These are phyloP conservation scores for Gryon sp. DNA, from an alignment of 1,140 invertebrate species.

Conservation along the genomic window DNA sequence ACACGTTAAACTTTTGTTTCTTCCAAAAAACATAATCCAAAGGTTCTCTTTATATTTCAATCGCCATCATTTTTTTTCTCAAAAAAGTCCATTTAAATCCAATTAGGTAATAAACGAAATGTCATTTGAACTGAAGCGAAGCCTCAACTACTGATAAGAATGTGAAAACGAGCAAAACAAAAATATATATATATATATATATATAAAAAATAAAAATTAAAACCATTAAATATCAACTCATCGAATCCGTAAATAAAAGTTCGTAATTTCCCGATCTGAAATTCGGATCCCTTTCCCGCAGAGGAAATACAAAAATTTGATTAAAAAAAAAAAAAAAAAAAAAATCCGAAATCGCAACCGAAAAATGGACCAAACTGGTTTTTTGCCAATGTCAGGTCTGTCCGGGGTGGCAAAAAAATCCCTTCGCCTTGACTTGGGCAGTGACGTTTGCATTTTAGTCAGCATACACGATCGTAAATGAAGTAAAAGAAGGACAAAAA, in stretches of 20 bases:
- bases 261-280: constrained; percentile 15
- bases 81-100: no score
- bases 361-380: constrained; percentile 64
- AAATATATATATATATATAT: no score
- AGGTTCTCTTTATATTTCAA: no score
- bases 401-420: constrained; percentile 31
- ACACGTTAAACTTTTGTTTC: no score
- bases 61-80: no score
- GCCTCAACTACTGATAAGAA: no score
- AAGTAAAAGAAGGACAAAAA: no score
- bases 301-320: constrained; percentile 27
- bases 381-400: constrained; percentile 34
- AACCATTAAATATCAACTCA: background rate
- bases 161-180: no score
- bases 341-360: no score
- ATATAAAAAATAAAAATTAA: background rate
- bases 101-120: no score
- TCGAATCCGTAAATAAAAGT: background rate
- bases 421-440: constrained; percentile 41
- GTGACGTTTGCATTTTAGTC: constrained; percentile 59
- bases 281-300: constrained; percentile 29
- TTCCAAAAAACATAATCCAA: no score
- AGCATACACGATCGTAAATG: constrained; percentile 55
- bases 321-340: constrained; percentile 24
- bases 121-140: no score